Conservation (phyloP, 2,113 vertebrate species). For the Ceratotherium simum region DNA sequence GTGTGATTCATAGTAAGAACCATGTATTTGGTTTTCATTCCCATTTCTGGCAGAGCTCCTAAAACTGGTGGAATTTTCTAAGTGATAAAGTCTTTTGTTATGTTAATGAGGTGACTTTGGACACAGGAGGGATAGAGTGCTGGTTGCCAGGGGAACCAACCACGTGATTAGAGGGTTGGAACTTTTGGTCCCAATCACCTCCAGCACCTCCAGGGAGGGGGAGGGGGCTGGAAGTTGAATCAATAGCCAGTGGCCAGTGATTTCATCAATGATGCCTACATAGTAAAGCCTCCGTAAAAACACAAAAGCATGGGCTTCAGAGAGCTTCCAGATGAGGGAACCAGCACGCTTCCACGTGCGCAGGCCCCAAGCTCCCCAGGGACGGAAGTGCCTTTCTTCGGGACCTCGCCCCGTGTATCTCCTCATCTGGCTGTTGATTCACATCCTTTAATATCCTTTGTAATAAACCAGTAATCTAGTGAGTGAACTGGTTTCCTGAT, state of each 20-base stretch:
- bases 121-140: background rate
- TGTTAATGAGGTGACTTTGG: background rate
- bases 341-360: background rate
- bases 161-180: background rate
- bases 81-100: background rate
- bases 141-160: background rate
- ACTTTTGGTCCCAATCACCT: background rate
- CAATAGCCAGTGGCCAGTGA: background rate
- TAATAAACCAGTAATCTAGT: background rate
- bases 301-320: background rate
- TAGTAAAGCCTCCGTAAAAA: background rate
- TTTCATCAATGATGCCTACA: background rate
- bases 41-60: background rate
- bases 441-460: background rate
- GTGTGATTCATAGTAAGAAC: background rate
- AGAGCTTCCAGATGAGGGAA: background rate
- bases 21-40: background rate
- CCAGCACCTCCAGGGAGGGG: background rate
- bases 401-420: background rate
- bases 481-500: background rate
- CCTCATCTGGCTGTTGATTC: background rate
- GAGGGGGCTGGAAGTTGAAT: background rate
- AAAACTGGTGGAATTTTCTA: background rate
- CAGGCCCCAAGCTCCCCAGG: background rate
- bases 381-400: background rate